Evolutionary conservation across 2,888 invertebrate species (phyloP), one percentile per base, ranked within the genome.

Genomic region (Dryobotodes eremita): DNA sequence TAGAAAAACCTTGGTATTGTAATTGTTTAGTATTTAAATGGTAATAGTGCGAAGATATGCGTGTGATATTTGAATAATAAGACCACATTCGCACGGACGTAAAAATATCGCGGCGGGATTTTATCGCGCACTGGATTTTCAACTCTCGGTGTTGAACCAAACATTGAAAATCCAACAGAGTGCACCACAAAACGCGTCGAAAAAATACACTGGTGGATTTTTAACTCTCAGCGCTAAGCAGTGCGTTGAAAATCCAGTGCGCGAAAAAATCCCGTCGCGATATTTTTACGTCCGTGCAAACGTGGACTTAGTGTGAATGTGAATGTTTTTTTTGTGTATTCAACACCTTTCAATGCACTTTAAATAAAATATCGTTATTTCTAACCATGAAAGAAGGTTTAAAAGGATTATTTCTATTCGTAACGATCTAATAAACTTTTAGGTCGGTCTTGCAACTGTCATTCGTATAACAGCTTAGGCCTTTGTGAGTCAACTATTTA

Each of bases 311-410:
- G 59, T 61, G 64, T 55, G 26, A 72, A 59, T 20, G 20, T 61
- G 26, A 50, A 42, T 59, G 53, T 71, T 76, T 62, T n/a, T 68
- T 80, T 85, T 77, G 71, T 87, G 61, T 71, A n/a, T n/a, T 20
- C 61, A 65, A 84, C 87, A 85, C 87, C 84, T 87, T 86, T 84
- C 36, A 65, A 57, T 10, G 61, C 31, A 74, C 20, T 79, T 87
- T 75, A 79, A 79, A 75, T 84, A 87, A 75, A 68, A 71, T 69
- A 83, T 77, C 65, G 42, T 23, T 55, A 48, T 31, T 59, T 65
- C 20, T 57, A 65, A 62, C 31, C 10, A 50, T 31, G 50, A 79
- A 75, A 66, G 59, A 55, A 17, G 46, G 62, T 69, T 50, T 76
- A 66, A 65, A 86, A 53, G 10, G 75, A 64, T 71, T 79, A 84